phyloP scores from a whole-genome alignment of 2,888 invertebrate species.

The Heliconius hortense region DNA sequence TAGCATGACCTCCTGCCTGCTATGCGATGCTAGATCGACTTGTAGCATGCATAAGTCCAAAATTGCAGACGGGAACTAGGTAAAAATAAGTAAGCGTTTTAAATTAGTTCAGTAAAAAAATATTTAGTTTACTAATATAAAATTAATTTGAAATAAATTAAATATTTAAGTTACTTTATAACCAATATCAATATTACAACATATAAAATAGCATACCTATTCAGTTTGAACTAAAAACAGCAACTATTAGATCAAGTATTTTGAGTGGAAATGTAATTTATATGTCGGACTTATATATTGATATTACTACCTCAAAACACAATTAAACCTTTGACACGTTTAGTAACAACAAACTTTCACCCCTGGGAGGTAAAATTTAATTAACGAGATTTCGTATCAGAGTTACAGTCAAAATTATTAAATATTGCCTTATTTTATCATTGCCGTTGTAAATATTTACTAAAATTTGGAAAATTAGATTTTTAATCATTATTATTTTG shows the following conservation, averaged over 20 bases:
- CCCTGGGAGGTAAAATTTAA: slow-evolving; percentile 38
- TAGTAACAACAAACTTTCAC: slow-evolving; percentile 38
- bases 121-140: too few species aligned
- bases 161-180: too few species aligned
- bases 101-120: too few species aligned
- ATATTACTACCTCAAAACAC: slow-evolving; percentile 26
- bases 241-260: background rate
- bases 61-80: too few species aligned
- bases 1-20: too few species aligned
- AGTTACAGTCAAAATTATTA: slow-evolving; percentile 35
- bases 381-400: slow-evolving; percentile 36
- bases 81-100: too few species aligned
- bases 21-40: too few species aligned
- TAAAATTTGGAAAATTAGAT: slow-evolving; percentile 19
- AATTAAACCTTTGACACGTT: slow-evolving; percentile 42
- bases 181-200: background rate
- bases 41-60: too few species aligned
- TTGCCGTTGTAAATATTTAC: slow-evolving; percentile 25
- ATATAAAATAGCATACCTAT: background rate
- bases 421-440: slow-evolving; percentile 30
- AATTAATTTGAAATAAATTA: too few species aligned
- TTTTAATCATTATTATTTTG: slow-evolving; percentile 9
- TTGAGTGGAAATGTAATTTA: background rate
- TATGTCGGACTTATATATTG: slow-evolving; percentile 11
- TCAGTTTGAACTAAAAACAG: background rate